Percentiles rank a stretch among this genome's conserved stretches.
Conservation (phyloP, 2,113 vertebrate genomes). For the Dasypus novemcinctus region DNA sequence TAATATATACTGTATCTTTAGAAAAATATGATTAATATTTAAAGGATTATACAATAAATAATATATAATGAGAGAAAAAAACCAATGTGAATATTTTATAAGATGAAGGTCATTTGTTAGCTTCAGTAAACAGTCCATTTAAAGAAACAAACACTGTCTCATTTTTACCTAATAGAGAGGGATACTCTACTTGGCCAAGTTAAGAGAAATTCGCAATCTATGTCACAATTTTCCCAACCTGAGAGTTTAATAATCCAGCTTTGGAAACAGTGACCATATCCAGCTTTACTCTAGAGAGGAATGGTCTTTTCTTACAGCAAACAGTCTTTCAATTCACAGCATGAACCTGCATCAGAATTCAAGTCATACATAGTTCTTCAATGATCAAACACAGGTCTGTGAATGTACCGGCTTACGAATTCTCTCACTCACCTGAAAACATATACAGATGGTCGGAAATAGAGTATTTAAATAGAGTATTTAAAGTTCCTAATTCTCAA, state of each 20-base stretch:
- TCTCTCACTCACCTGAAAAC: background rate
- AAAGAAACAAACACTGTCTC: slow-evolving; percentile 48
- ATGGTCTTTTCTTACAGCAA: background rate
- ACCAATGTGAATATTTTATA: slow-evolving; percentile 76
- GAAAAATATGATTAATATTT: slow-evolving; percentile 73
- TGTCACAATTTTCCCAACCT: background rate
- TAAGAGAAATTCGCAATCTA: background rate
- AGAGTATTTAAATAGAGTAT: background rate
- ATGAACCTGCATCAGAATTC: background rate
- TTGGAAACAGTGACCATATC: background rate
- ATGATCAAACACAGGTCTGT: background rate
- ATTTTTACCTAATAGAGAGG: background rate
- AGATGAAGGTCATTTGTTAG: slow-evolving; percentile 68
- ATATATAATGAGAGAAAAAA: slow-evolving; percentile 60
- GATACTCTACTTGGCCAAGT: background rate
- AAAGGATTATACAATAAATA: slow-evolving; percentile 71
- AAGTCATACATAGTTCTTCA: accelerated
- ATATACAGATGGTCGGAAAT: background rate
- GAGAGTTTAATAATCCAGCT: background rate
- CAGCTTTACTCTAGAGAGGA: background rate
- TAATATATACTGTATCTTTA: slow-evolving; percentile 74
- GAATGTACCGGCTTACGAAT: background rate
- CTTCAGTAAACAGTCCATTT: slow-evolving; percentile 62
- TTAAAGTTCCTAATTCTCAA: background rate
- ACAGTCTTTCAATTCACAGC: background rate